Percentiles rank a stretch among this genome's conserved stretches.
Evolutionary conservation across 2,888 invertebrate species (phyloP).

Genomic region (Mythimna vitellina): DNA sequence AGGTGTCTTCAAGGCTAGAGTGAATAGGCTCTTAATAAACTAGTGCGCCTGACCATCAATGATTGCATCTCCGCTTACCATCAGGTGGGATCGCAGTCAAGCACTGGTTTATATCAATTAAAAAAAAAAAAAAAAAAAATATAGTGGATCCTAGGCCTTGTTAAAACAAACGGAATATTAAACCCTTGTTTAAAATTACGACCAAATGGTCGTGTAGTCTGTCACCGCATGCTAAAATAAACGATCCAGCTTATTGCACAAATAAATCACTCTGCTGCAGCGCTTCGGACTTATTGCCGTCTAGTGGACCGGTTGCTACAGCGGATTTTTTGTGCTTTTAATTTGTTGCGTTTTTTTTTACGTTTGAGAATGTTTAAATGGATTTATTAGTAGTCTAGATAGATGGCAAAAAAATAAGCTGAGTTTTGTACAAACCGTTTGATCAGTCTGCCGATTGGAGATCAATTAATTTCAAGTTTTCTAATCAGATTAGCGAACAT

Average conservation of each 20-base stretch:
- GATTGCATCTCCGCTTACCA: no score
- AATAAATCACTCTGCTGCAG: constrained; percentile 69
- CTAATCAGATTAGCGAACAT: no score
- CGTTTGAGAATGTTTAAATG: constrained; percentile 13
- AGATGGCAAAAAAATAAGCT: not conserved
- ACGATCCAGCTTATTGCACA: constrained; percentile 66
- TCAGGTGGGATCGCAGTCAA: no score
- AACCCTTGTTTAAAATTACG: constrained; percentile 28
- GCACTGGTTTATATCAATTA: no score
- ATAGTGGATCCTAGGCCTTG: not conserved
- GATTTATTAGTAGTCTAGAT: constrained; percentile 2
- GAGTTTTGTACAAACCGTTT: not conserved
- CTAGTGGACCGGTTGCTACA: constrained; percentile 39
- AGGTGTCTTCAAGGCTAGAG: no score
- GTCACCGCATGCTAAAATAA: constrained; percentile 47
- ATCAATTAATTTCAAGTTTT: no score
- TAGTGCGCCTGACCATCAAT: no score
- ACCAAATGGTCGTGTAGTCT: constrained; percentile 29
- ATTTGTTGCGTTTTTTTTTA: constrained; percentile 10
- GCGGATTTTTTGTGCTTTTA: constrained; percentile 34
- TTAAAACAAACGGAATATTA: constrained; percentile 5
- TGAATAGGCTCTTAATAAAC: no score
- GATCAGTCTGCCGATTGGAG: not conserved
- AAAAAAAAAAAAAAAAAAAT: no score
- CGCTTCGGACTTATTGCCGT: constrained; percentile 43